Conservation (phyloP, 1,140 invertebrate genomes). For the Oscheius sp. region DNA sequence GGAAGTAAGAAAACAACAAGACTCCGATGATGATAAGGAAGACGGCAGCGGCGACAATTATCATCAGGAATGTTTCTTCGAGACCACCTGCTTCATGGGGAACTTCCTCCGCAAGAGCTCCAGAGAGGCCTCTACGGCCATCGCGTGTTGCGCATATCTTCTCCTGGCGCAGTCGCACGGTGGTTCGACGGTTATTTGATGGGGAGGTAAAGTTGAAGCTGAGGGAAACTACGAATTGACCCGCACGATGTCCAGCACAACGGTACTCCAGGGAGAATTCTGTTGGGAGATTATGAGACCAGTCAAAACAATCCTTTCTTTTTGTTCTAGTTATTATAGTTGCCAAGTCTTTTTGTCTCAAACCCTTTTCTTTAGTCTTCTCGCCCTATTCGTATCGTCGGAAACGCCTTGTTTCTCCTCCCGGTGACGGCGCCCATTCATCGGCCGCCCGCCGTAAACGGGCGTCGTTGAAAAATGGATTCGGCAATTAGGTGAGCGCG, state of each 20-base stretch:
- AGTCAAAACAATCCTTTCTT: too few species aligned
- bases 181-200: conserved; percentile 36
- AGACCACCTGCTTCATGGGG: neutral
- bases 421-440: neutral
- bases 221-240: conserved; percentile 54
- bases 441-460: neutral
- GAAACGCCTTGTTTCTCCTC: neutral
- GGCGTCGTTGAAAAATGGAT: conserved; percentile 13
- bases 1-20: conserved; percentile 22
- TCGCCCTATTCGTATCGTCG: neutral
- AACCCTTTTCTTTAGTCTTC: neutral
- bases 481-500: neutral
- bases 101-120: conserved; percentile 9
- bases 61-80: conserved; percentile 17
- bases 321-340: too few species aligned
- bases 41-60: conserved; percentile 9
- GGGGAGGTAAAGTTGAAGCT: conserved; percentile 53
- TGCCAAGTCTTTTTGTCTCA: too few species aligned
- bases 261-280: conserved; percentile 51
- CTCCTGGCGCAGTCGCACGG: conserved; percentile 51
- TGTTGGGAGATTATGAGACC: conserved; percentile 17
- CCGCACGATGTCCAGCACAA: conserved; percentile 55
- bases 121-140: conserved; percentile 41
- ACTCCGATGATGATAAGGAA: conserved; percentile 18
- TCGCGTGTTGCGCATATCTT: conserved; percentile 56